Percentiles rank a stretch among this genome's conserved stretches.
Conservation (phyloP, 2,888 invertebrate genomes). For the Mythimna ferrago region DNA sequence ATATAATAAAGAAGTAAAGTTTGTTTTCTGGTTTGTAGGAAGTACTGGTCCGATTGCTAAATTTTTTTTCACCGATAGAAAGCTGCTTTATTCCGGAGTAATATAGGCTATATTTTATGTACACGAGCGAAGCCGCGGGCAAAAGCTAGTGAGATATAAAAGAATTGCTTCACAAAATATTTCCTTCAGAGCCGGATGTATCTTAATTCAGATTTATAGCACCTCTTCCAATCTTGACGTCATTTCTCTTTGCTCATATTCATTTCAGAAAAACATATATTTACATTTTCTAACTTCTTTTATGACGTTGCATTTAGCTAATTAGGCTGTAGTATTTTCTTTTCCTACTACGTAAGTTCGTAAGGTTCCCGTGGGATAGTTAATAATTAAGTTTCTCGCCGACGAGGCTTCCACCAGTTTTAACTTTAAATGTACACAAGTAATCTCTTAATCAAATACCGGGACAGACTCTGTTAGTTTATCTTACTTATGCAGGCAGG, state of each 20-base stretch:
- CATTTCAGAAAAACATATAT: not conserved
- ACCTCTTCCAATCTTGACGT: not conserved
- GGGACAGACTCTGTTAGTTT: constrained; percentile 9
- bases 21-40: too few species aligned
- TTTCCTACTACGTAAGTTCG: not conserved
- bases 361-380: constrained; percentile 45
- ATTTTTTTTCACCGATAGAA: too few species aligned
- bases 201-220: constrained; percentile 16
- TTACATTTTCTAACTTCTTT: not conserved
- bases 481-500: not conserved
- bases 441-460: constrained; percentile 40
- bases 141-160: not conserved
- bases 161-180: constrained; percentile 16
- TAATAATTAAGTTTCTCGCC: constrained; percentile 38
- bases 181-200: not conserved
- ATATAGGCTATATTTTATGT: too few species aligned
- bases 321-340: constrained; percentile 20
- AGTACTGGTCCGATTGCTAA: too few species aligned
- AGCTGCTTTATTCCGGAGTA: too few species aligned
- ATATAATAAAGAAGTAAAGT: too few species aligned
- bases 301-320: not conserved
- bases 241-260: not conserved
- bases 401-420: constrained; percentile 11
- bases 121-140: too few species aligned
- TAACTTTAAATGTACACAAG: constrained; percentile 25